Evolutionary conservation across 35 echinoderm and acorn worm genomes (phyloP).

Genomic region (Heliocidaris tuberculata): DNA sequence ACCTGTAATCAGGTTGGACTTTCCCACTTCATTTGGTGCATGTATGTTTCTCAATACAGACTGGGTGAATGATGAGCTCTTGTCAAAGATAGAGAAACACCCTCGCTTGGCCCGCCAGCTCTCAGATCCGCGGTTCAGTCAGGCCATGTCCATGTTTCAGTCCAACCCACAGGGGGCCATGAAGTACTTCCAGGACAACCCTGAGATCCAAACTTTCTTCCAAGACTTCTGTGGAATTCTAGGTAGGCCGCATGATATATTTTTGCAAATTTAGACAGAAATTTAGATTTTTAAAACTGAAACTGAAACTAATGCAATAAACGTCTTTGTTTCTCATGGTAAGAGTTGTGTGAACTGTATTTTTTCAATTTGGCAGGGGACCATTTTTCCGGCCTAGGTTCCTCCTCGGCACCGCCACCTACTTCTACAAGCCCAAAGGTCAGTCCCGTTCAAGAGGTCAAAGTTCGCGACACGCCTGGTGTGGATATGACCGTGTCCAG

Average conservation of each 20-base stretch:
- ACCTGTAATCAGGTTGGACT: too few relatives aligned
- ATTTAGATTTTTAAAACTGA: too few relatives aligned
- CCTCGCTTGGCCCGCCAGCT: conserved; percentile 67
- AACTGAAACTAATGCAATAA: too few relatives aligned
- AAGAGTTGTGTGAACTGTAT: too few relatives aligned
- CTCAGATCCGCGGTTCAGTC: conserved; percentile 65
- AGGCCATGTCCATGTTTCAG: conserved; percentile 79
- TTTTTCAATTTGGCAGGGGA: not conserved
- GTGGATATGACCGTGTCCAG: conserved; percentile 71
- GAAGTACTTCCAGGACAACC: conserved; percentile 68
- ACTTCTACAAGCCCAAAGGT: not conserved
- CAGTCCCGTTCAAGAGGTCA: not conserved
- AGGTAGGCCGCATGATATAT: conserved; percentile 52
- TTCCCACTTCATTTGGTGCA: not conserved
- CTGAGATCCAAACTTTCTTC: conserved; percentile 85
- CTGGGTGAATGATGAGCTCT: conserved; percentile 80
- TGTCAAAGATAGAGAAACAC: conserved; percentile 81
- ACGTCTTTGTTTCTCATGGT: too few relatives aligned
- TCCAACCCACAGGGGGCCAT: conserved; percentile 74
- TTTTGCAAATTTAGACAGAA: not conserved
- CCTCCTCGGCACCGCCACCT: not conserved
- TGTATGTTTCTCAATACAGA: conserved; percentile 42
- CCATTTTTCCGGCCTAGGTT: not conserved
- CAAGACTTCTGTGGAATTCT: conserved; percentile 84
- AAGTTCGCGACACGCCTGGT: conserved; percentile 1